Percentiles rank a stretch among this genome's conserved stretches.
These are phyloP conservation scores for Pipistrellus kuhlii DNA, from an alignment of 2,797 vertebrate species.

Conservation along the genomic window DNA sequence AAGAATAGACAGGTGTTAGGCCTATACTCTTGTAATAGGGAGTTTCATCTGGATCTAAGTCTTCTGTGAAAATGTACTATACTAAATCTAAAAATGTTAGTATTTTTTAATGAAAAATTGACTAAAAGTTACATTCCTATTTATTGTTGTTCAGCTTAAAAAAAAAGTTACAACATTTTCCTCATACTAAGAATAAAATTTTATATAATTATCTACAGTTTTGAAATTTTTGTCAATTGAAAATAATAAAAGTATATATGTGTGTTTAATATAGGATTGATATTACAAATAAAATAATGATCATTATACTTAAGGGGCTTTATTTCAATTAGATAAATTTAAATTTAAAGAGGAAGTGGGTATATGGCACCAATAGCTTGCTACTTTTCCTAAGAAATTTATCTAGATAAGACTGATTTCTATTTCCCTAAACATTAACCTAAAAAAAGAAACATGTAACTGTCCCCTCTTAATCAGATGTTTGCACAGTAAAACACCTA, in stretches of 20 bases:
- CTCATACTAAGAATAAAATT: not conserved
- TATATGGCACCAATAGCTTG: not conserved
- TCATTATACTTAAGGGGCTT: not conserved
- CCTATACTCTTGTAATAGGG: not conserved
- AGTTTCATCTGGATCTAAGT: not conserved
- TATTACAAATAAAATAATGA: not conserved
- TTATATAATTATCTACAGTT: not conserved
- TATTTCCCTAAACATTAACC: not conserved
- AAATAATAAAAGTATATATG: not conserved
- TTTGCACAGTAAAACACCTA: not conserved
- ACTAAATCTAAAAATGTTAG: not conserved
- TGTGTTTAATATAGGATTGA: not conserved
- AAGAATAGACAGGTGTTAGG: not conserved
- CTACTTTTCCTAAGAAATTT: not conserved
- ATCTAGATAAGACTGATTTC: not conserved
- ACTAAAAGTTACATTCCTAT: not conserved
- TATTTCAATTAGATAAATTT: not conserved
- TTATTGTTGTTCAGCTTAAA: not conserved
- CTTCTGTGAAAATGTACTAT: not conserved
- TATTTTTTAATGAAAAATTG: not conserved
- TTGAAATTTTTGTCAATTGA: not conserved
- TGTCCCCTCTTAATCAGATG: not conserved
- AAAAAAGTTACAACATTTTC: not conserved
- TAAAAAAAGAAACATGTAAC: not conserved
- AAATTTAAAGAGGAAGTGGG: not conserved